Evolutionary conservation across 1,140 invertebrate genomes (phyloP), one percentile per base, ranked within the genome.

Genomic region (Cherax destructor): DNA sequence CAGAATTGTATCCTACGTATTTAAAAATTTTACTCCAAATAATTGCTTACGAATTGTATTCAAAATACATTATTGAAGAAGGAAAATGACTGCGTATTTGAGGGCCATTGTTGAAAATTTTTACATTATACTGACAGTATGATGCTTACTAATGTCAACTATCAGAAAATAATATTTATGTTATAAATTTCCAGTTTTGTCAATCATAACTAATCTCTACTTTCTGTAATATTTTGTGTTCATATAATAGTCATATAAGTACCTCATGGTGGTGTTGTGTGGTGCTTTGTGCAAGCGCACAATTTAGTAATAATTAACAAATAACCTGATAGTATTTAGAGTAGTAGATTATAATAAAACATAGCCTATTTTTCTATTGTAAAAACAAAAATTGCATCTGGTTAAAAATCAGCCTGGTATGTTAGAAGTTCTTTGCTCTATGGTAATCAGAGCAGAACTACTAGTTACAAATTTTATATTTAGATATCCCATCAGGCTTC

Each of bases 301-400:
- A 81, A 85, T 50, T 69, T 85, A 85, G 69, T 69, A 85, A 49
- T 85, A 85, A 47, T 83, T 47, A 88, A 24, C 59, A 79, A 52
- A 21, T 88, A 50, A 81, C 59, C 65, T 72, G 49, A 83, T 81
- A 72, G 61, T 83, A 10, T 88, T 41, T 41, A 41, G 30, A 41
- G 50, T 56, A 88, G 4, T 88, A 83, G 79, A 49, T 61, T 80
- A 80, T 61, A 74, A 81, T 72, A 88, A 81, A 80, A 30, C 52
- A 74, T 86, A 88, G 87, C 79, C 61, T 88, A 88, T 88, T 88
- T 88, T 88, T 88, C 77, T 88, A 88, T 88, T 81, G 65, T 88
- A 79, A 61, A 41, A 41, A 41, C n/a, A 41, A 41, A 81, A 79
- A 52, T 52, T 72, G 79, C 49, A 88, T 80, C 65, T 80, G 41